These are phyloP conservation scores for Dendrolimus houi DNA, from an alignment of 2,888 invertebrate species.

Conservation along the genomic window DNA sequence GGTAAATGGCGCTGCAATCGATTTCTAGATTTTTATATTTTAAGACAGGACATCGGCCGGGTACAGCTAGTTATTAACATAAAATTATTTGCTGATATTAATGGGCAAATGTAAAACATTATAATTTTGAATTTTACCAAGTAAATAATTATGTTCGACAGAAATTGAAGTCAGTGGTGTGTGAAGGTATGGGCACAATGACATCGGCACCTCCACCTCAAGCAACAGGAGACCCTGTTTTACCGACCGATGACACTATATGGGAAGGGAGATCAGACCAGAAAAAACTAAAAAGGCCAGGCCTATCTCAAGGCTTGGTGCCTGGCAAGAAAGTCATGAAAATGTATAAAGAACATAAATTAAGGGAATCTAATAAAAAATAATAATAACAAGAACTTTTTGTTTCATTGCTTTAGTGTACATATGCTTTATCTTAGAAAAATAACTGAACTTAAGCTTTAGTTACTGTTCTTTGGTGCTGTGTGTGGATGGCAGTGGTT, in stretches of 20 bases:
- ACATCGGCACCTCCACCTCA: constrained; percentile 46
- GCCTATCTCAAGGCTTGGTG: constrained; percentile 83
- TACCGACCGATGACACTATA: constrained; percentile 51
- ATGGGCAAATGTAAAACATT: too few species aligned
- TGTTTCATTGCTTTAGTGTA: neutral
- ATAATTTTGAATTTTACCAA: too few species aligned
- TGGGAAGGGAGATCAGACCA: constrained; percentile 71
- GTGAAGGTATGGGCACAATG: constrained; percentile 57
- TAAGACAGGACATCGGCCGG: too few species aligned
- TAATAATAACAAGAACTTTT: constrained; percentile 7
- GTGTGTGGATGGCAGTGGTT: too few species aligned
- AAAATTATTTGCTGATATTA: too few species aligned
- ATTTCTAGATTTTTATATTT: too few species aligned
- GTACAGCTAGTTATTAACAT: too few species aligned
- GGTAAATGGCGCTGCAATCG: too few species aligned
- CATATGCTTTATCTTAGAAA: neutral
- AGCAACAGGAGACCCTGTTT: constrained; percentile 28
- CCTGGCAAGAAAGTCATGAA: constrained; percentile 92
- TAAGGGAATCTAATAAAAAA: constrained; percentile 49
- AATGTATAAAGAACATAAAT: constrained; percentile 81
- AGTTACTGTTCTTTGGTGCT: too few species aligned
- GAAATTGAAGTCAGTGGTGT: constrained; percentile 59
- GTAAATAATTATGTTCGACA: constrained; percentile 23
- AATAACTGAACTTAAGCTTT: neutral
- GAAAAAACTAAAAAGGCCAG: constrained; percentile 85